Percentiles rank a stretch among this genome's conserved stretches.
These are phyloP conservation scores for Caenorhabditis inopinata DNA, from an alignment of 1,140 invertebrate genomes.

Conservation along the genomic window DNA sequence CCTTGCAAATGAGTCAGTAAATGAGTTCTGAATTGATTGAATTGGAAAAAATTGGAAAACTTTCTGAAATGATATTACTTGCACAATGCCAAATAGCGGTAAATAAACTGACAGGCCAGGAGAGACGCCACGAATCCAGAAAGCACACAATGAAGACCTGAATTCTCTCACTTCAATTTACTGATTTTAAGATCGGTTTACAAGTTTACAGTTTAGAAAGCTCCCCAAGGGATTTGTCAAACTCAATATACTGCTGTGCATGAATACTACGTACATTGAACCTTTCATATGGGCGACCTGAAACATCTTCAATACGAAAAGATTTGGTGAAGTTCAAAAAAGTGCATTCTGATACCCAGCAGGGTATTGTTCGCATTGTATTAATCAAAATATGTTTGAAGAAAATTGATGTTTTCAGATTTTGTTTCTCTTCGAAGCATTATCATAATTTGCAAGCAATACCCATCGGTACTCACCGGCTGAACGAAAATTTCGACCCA, in stretches of 20 bases:
- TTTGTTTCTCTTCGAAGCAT: too few relatives aligned
- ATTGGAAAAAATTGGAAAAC: neutral
- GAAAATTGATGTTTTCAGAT: too few relatives aligned
- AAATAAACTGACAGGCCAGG: neutral
- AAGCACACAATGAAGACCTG: neutral
- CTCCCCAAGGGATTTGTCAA: neutral
- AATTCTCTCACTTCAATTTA: neutral
- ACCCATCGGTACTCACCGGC: neutral
- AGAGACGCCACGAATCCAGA: neutral
- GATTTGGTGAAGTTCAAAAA: too few relatives aligned
- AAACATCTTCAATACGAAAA: too few relatives aligned
- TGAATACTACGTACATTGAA: neutral
- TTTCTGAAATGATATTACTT: neutral
- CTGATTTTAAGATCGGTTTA: too few relatives aligned
- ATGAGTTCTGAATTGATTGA: neutral
- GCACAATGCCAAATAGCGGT: neutral
- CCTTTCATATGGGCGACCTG: constrained; percentile 8
- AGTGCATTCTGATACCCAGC: too few relatives aligned
- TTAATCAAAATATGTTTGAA: too few relatives aligned
- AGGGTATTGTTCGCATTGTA: too few relatives aligned
- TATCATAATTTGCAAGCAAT: neutral
- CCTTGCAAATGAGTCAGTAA: neutral
- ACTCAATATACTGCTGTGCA: neutral
- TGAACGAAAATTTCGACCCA: neutral
- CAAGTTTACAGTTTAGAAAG: neutral